Conservation (phyloP, 2,888 invertebrate genomes). For the Pecten maximus region DNA sequence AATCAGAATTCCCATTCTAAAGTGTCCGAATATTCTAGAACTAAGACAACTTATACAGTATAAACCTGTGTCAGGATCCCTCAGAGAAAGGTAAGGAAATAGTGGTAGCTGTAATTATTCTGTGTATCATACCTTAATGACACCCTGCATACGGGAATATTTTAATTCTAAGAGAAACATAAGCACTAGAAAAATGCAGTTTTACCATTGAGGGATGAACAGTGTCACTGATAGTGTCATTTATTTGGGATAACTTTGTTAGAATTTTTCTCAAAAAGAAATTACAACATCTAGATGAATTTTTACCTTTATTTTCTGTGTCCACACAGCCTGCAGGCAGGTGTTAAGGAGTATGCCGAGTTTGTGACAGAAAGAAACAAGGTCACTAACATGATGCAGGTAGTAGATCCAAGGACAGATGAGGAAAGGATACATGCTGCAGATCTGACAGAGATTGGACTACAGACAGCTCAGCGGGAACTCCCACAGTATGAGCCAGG, state of each 20-base stretch:
- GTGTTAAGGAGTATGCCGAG: conserved; percentile 77
- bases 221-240: too few relatives aligned
- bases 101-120: too few relatives aligned
- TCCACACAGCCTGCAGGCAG: conserved; percentile 70
- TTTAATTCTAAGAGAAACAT: too few relatives aligned
- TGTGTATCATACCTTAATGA: too few relatives aligned
- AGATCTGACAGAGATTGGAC: conserved; percentile 61
- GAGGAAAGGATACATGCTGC: conserved; percentile 77
- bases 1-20: conserved; percentile 71
- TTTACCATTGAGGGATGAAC: too few relatives aligned
- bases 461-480: conserved; percentile 45
- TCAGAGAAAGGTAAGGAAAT: conserved; percentile 71
- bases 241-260: too few relatives aligned
- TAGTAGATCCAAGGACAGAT: conserved; percentile 77
- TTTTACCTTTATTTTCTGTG: neutral
- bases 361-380: conserved; percentile 72
- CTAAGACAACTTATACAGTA: conserved; percentile 80
- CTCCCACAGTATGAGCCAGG: conserved; percentile 51
- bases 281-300: too few relatives aligned
- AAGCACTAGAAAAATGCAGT: too few relatives aligned
- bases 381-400: conserved; percentile 66
- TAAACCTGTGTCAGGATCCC: conserved; percentile 73
- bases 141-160: too few relatives aligned
- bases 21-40: conserved; percentile 79
- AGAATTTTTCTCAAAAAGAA: too few relatives aligned